Conservation (phyloP, 2,797 vertebrate species). For the Chlorospingus semifuscus region DNA sequence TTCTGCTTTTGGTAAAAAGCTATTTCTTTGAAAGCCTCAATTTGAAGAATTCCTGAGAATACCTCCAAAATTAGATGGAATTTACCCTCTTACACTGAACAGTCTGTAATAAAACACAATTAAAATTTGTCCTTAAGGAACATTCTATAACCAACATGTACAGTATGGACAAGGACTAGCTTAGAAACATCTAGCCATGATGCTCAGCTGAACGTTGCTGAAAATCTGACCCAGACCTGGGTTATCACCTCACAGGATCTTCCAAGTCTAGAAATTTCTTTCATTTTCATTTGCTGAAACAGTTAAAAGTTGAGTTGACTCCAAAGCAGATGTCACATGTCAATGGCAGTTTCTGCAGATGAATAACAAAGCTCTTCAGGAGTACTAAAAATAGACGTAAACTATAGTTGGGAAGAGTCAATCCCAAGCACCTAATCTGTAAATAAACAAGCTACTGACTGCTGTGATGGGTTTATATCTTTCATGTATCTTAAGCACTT, state of each 20-base stretch:
- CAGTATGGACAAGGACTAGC: background rate
- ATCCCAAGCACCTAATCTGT: background rate
- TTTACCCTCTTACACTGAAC: background rate
- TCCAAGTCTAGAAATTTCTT: background rate
- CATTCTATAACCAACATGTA: background rate
- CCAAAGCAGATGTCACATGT: background rate
- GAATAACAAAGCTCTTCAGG: constrained; percentile 19
- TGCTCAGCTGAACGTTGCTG: background rate
- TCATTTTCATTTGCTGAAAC: background rate
- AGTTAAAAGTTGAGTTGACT: background rate
- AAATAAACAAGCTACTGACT: background rate
- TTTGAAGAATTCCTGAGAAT: background rate
- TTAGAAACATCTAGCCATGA: background rate
- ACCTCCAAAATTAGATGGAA: background rate
- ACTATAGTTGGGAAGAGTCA: background rate
- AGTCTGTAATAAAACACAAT: background rate
- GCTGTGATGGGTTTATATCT: background rate
- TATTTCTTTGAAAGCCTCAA: background rate
- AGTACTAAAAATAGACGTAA: constrained; percentile 26
- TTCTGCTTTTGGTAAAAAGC: background rate
- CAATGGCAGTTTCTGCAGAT: constrained; percentile 11
- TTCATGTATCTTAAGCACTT: background rate
- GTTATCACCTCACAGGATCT: background rate
- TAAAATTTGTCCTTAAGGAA: background rate
- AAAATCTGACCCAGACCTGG: background rate